Conservation (phyloP, 1,140 invertebrate genomes). For the Probaryconus sp. region DNA sequence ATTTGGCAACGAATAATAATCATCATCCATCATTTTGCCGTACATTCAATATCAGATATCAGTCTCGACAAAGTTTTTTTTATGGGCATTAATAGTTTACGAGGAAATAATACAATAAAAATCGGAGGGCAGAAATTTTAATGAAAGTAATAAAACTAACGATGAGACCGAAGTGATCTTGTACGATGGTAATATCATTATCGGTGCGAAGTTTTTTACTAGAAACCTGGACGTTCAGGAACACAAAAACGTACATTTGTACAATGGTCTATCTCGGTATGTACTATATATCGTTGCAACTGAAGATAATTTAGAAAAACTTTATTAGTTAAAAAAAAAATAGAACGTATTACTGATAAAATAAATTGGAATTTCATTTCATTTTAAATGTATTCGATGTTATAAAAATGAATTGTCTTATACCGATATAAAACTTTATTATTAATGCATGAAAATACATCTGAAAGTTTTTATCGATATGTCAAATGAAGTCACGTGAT, state of each 20-base stretch:
- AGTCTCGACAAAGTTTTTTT: no score
- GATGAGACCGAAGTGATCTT: conserved; percentile 26
- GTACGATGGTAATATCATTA: conserved; percentile 45
- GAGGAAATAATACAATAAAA: conserved; percentile 20
- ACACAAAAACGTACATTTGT: conserved; percentile 33
- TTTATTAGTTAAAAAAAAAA: conserved; percentile 17
- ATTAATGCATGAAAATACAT: no score
- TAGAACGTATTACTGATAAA: conserved; percentile 23
- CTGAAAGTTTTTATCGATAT: no score
- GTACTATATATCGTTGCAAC: conserved; percentile 24
- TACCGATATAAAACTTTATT: no score
- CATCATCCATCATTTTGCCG: no score
- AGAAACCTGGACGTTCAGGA: conserved; percentile 20
- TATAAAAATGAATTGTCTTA: no score
- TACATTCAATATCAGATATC: no score
- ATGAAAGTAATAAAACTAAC: conserved; percentile 48
- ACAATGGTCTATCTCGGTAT: conserved; percentile 26
- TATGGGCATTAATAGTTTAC: no score
- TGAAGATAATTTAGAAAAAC: conserved; percentile 42
- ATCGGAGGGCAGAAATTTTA: conserved; percentile 11
- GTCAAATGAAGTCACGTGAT: no score
- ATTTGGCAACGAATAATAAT: conserved; percentile 12
- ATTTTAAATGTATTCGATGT: no score
- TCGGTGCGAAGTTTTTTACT: conserved; percentile 32
- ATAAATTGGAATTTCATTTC: conserved; percentile 12